phyloP scores from a whole-genome alignment of 2,888 invertebrate species.

The Nymphalis urticae region DNA sequence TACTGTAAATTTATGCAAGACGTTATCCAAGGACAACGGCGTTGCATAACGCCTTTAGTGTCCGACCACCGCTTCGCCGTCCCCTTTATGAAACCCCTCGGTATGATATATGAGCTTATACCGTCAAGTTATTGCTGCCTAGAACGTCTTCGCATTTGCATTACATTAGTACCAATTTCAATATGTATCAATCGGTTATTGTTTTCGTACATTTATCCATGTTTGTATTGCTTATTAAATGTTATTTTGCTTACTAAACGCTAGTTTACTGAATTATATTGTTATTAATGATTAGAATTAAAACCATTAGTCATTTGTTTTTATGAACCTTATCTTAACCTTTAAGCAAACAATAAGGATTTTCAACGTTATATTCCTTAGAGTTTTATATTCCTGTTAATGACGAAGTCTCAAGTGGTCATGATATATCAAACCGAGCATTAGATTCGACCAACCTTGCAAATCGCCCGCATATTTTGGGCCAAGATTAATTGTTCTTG shows the following conservation, averaged over 20 bases:
- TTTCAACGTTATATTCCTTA: neutral
- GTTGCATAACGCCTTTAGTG: conserved; percentile 78
- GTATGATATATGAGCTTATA: conserved; percentile 71
- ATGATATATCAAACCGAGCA: conserved; percentile 73
- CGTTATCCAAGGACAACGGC: conserved; percentile 75
- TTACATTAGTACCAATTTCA: conserved; percentile 49
- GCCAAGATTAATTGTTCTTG: conserved; percentile 81
- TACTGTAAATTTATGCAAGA: conserved; percentile 79
- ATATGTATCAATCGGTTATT: conserved; percentile 46
- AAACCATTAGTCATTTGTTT: too few species aligned
- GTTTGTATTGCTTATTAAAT: neutral
- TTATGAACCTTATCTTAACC: too few species aligned
- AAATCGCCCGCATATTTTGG: conserved; percentile 82
- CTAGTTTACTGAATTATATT: too few species aligned
- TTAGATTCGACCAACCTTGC: conserved; percentile 80
- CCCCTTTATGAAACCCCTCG: conserved; percentile 74
- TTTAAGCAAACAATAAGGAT: neutral
- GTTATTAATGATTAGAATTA: too few species aligned
- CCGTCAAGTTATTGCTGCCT: conserved; percentile 72
- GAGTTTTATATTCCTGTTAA: conserved; percentile 62
- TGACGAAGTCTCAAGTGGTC: conserved; percentile 63
- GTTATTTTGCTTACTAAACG: neutral
- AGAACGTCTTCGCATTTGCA: conserved; percentile 59
- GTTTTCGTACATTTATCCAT: neutral
- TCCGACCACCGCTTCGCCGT: conserved; percentile 62